Conservation (phyloP, 1,140 invertebrate species). For the Harlomillsia oculata region DNA sequence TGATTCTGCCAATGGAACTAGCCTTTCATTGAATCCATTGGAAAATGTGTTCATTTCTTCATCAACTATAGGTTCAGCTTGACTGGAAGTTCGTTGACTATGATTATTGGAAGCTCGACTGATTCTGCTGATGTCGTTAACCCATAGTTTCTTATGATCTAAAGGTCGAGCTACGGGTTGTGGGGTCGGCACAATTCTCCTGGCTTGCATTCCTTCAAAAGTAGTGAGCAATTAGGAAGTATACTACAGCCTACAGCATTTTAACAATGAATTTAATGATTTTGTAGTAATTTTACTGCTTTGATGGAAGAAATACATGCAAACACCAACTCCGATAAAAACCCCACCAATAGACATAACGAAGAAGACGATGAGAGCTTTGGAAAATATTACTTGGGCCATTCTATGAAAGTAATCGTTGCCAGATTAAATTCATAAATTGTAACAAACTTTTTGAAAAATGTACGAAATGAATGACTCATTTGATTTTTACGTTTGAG, state of each 20-base stretch:
- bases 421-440: neutral
- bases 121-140: too few relatives aligned
- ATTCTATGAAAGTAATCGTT: neutral
- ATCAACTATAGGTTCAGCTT: too few relatives aligned
- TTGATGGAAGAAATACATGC: conserved; percentile 20
- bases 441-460: too few relatives aligned
- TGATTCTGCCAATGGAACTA: too few relatives aligned
- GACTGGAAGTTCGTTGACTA: too few relatives aligned
- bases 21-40: too few relatives aligned
- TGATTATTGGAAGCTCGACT: too few relatives aligned
- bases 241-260: neutral
- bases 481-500: too few relatives aligned
- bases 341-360: conserved; percentile 14
- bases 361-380: conserved; percentile 12
- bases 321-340: conserved; percentile 15
- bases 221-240: neutral
- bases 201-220: conserved; percentile 1
- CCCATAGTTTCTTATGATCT: too few relatives aligned
- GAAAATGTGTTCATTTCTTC: too few relatives aligned
- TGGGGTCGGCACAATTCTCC: neutral
- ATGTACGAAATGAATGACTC: too few relatives aligned
- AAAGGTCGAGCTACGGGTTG: neutral
- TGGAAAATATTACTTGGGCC: neutral
- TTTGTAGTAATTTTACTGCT: conserved; percentile 2
- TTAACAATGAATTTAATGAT: neutral